Conservation (phyloP, 2,797 vertebrate species). For the Presbytis comata region DNA sequence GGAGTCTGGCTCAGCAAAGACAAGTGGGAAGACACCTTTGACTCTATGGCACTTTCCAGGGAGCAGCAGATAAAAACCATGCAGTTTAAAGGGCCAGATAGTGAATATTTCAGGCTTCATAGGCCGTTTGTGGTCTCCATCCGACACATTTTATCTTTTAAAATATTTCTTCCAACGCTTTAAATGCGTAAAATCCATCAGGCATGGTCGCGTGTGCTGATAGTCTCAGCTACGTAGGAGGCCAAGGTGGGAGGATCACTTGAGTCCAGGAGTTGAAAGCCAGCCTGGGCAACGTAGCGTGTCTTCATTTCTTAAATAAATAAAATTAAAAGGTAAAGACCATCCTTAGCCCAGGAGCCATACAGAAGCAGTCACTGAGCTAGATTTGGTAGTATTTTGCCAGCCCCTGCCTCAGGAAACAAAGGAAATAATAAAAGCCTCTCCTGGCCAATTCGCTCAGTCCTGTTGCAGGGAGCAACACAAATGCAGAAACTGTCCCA, state of each 20-base stretch:
- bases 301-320: not conserved
- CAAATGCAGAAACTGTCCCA: not conserved
- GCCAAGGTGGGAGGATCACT: not conserved
- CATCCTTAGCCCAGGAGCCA: not conserved
- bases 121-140: not conserved
- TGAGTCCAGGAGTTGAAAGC: not conserved
- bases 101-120: not conserved
- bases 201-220: not conserved
- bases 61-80: not conserved
- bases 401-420: not conserved
- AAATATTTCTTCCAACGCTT: not conserved
- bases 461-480: not conserved
- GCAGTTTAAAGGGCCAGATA: not conserved
- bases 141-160: not conserved
- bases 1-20: not conserved
- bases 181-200: not conserved
- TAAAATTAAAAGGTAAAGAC: not conserved
- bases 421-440: not conserved
- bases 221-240: not conserved
- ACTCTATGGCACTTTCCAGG: not conserved
- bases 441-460: not conserved
- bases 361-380: not conserved
- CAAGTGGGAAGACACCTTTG: not conserved
- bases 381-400: too few species aligned
- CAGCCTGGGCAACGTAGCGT: not conserved